phyloP scores from a whole-genome alignment of 2,888 invertebrate genomes.

The Hybos culiciformis region DNA sequence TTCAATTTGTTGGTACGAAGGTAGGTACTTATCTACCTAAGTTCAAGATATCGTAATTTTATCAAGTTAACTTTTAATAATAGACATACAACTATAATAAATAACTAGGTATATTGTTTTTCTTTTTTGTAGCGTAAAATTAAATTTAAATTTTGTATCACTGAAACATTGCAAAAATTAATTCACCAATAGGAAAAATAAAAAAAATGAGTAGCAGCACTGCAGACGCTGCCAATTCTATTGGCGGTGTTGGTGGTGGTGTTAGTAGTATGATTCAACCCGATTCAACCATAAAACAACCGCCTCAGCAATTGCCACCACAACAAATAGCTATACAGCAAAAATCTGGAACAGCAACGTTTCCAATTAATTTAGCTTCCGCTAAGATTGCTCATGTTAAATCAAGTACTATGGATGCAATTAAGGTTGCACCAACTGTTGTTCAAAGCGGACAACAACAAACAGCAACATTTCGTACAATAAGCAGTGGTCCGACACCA shows the following conservation, averaged over 20 bases:
- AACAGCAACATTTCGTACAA: slow-evolving; percentile 27
- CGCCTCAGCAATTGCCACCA: not conserved
- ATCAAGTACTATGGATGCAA: slow-evolving; percentile 31
- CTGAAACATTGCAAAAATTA: too few relatives aligned
- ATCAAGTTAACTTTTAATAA: too few relatives aligned
- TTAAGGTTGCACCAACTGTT: slow-evolving; percentile 5
- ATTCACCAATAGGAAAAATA: too few relatives aligned
- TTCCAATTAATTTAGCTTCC: slow-evolving; percentile 1
- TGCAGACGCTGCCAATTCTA: not conserved
- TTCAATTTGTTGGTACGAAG: too few relatives aligned
- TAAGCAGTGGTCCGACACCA: slow-evolving; percentile 29
- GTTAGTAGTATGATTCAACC: too few relatives aligned
- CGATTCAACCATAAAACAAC: not conserved
- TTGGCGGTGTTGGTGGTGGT: not conserved
- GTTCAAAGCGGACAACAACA: slow-evolving; percentile 11
- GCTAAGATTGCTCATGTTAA: slow-evolving; percentile 40
- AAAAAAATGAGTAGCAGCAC: not conserved
- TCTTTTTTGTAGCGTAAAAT: too few relatives aligned
- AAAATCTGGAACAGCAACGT: not conserved
- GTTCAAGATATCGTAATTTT: too few relatives aligned
- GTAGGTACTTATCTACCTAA: too few relatives aligned
- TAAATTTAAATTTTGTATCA: too few relatives aligned
- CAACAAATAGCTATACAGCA: not conserved
- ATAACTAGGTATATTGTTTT: too few relatives aligned
- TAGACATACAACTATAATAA: too few relatives aligned